phyloP scores from a whole-genome alignment of 2,113 vertebrate species.

The Plecturocebus donacophilus region DNA sequence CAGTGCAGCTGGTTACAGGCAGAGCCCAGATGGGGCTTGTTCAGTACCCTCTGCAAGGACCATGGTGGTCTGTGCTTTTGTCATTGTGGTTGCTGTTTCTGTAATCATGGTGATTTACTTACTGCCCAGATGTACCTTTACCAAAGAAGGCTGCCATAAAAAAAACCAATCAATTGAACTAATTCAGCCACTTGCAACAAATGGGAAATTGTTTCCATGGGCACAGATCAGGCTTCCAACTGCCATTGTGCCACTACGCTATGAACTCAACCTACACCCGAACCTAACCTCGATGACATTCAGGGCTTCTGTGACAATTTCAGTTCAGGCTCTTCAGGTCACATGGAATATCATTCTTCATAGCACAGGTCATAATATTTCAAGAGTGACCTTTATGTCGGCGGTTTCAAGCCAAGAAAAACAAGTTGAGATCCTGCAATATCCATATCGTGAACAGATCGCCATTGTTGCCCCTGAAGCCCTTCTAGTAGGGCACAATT shows the following conservation, averaged over 20 bases:
- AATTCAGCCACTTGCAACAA: constrained; percentile 89
- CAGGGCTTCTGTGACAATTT: constrained; percentile 88
- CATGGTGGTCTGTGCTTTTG: constrained; percentile 87
- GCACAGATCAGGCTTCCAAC: constrained; percentile 89
- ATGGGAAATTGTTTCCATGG: constrained; percentile 94
- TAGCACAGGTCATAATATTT: constrained; percentile 90
- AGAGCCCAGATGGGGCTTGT: constrained; percentile 86
- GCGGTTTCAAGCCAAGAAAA: constrained; percentile 74
- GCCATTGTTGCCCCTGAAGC: constrained; percentile 88
- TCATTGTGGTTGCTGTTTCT: constrained; percentile 89
- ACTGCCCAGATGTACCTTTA: constrained; percentile 95
- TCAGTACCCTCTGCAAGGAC: constrained; percentile 88
- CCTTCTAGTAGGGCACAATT: constrained; percentile 87
- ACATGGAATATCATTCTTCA: constrained; percentile 92
- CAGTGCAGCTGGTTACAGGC: constrained; percentile 87
- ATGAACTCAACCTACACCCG: constrained; percentile 90
- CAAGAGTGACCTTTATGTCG: constrained; percentile 82
- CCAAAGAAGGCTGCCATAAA: constrained; percentile 93
- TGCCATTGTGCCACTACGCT: constrained; percentile 89
- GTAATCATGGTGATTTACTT: constrained; percentile 92
- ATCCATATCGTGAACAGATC: constrained; percentile 91
- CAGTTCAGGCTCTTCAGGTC: constrained; percentile 84
- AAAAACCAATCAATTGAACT: constrained; percentile 83
- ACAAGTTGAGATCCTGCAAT: constrained; percentile 87
- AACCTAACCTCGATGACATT: constrained; percentile 91